phyloP scores from a whole-genome alignment of 2,797 vertebrate species.

The Ciconia nigra region DNA sequence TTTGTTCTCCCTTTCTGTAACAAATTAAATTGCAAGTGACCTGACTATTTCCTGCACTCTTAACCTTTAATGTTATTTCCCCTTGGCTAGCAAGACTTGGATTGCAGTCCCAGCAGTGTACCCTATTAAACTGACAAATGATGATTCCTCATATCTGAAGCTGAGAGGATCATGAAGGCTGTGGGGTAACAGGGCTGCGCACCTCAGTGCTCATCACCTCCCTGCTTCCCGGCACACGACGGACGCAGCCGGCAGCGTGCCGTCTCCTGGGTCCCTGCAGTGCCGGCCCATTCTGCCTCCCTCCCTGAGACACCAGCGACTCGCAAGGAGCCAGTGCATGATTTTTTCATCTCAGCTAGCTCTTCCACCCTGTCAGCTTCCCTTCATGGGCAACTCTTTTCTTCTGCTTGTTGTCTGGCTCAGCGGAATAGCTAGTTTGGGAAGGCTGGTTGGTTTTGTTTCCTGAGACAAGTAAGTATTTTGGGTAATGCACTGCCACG shows the following conservation, averaged over 20 bases:
- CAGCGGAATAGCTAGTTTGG: background rate
- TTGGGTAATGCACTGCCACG: background rate
- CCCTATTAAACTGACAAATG: background rate
- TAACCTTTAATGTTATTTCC: background rate
- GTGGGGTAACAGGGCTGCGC: background rate
- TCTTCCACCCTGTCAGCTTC: background rate
- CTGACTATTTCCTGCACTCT: background rate
- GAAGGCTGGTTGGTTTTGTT: background rate
- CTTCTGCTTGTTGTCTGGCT: background rate
- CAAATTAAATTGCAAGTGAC: background rate
- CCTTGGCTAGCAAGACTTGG: background rate
- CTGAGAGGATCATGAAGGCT: background rate
- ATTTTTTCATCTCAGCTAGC: background rate
- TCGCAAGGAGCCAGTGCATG: background rate
- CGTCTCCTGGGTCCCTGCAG: background rate
- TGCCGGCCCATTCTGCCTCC: fast-evolving
- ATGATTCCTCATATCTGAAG: background rate
- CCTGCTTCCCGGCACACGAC: background rate
- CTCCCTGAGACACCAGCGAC: fast-evolving
- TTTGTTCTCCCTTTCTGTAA: background rate
- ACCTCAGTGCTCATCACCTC: background rate
- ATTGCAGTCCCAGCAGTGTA: background rate
- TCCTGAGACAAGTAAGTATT: background rate
- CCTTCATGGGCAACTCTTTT: background rate
- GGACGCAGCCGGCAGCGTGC: background rate